Percentiles rank a stretch among this genome's conserved stretches.
phyloP scores from a whole-genome alignment of 2,113 vertebrate species.

The Leptocoma aspasia region DNA sequence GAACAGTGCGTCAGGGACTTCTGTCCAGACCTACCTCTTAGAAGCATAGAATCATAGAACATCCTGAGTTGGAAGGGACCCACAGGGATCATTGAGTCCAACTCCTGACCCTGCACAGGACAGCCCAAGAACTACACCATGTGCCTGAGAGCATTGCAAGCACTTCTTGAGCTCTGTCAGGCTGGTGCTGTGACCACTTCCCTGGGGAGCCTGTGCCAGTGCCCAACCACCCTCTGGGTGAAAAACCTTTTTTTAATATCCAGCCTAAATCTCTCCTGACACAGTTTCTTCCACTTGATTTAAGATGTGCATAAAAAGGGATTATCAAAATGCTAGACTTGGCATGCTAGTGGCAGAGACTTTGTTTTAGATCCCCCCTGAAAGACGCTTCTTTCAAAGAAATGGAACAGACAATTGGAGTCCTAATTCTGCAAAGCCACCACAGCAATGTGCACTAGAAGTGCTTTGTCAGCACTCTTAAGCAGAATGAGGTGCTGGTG shows the following conservation, averaged over 20 bases:
- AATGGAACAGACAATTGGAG: not conserved
- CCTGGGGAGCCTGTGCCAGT: not conserved
- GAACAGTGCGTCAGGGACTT: accelerated
- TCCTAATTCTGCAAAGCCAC: not conserved
- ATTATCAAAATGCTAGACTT: not conserved
- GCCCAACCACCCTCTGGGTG: not conserved
- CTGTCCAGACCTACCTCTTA: not conserved
- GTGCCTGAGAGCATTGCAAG: not conserved
- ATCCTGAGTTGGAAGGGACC: not conserved
- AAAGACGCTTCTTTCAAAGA: not conserved
- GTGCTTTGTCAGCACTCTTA: not conserved
- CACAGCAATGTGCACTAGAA: not conserved
- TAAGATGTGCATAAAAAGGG: not conserved
- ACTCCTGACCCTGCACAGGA: not conserved
- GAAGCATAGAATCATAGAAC: not conserved
- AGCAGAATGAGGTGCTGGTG: not conserved
- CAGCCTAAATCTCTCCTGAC: not conserved
- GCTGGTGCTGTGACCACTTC: not conserved
- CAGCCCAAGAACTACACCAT: not conserved
- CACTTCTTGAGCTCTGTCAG: not conserved
- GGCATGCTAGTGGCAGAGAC: not conserved
- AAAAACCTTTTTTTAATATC: not conserved
- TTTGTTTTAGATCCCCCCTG: not conserved
- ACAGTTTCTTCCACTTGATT: not conserved
- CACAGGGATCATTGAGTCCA: not conserved